phyloP scores from a whole-genome alignment of 2,888 invertebrate genomes.

The Girardia tigrina region DNA sequence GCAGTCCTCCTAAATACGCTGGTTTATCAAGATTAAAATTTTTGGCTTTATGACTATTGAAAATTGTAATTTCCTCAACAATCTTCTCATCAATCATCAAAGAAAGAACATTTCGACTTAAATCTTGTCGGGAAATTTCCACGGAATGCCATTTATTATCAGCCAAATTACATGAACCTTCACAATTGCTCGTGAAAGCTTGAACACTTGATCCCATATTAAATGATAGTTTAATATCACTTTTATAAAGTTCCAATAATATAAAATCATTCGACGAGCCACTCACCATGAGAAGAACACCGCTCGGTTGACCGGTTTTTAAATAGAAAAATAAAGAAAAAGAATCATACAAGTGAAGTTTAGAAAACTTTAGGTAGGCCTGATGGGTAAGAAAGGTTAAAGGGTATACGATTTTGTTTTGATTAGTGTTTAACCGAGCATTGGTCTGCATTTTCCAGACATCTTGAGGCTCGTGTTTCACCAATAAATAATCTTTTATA shows the following conservation, averaged over 20 bases:
- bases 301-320: not conserved
- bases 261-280: not conserved
- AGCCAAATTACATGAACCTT: conserved; percentile 1
- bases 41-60: conserved; percentile 5
- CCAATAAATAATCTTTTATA: not conserved
- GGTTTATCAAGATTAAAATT: not conserved
- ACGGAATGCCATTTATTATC: not conserved
- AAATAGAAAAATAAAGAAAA: not conserved
- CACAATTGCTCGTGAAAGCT: not conserved
- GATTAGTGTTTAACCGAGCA: not conserved
- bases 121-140: not conserved
- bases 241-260: not conserved
- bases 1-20: not conserved
- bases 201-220: conserved; percentile 12
- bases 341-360: not conserved
- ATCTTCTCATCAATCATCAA: not conserved
- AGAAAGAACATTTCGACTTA: not conserved
- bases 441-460: not conserved
- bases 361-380: not conserved
- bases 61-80: not conserved
- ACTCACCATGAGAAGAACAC: not conserved
- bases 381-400: not conserved
- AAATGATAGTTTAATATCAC: not conserved
- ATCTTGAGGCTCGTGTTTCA: not conserved
- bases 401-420: not conserved